These are phyloP conservation scores for Zaprionus bogoriensis DNA, from an alignment of 2,888 invertebrate genomes.

Conservation along the genomic window DNA sequence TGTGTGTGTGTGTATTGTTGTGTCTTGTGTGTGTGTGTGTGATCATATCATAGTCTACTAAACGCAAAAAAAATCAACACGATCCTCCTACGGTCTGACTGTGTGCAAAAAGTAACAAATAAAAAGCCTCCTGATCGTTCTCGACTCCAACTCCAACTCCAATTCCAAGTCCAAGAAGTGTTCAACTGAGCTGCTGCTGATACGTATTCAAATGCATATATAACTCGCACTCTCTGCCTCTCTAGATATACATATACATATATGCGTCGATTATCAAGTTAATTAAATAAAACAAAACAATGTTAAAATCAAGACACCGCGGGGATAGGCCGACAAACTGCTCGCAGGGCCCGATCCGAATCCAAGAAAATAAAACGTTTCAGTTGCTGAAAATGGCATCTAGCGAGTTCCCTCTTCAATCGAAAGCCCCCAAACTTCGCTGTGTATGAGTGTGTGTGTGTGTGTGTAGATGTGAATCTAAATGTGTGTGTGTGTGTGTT, in stretches of 20 bases:
- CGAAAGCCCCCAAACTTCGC: constrained; percentile 43
- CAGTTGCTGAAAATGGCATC: constrained; percentile 46
- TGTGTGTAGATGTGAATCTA: constrained; percentile 17
- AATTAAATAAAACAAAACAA: constrained; percentile 30
- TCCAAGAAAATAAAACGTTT: constrained; percentile 17
- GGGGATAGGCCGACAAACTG: constrained; percentile 40
- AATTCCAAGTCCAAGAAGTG: neutral
- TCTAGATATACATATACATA: constrained; percentile 16
- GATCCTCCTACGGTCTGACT: constrained; percentile 2
- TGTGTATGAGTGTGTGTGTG: constrained; percentile 23
- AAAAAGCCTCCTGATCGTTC: constrained; percentile 55
- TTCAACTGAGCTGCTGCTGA: constrained; percentile 10
- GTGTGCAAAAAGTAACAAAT: constrained; percentile 53
- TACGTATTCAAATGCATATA: neutral
- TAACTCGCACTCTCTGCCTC: neutral
- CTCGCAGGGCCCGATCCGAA: constrained; percentile 39
- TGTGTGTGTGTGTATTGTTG: constrained; percentile 20
- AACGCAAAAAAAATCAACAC: constrained; percentile 16
- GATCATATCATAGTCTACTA: constrained; percentile 12
- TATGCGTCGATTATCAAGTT: constrained; percentile 31
- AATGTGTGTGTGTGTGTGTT: constrained; percentile 14
- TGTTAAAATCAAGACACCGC: constrained; percentile 40
- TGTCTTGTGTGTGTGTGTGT: constrained; percentile 43
- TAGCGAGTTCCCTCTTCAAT: constrained; percentile 35
- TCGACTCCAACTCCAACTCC: constrained; percentile 23